Evolutionary conservation across 2,888 invertebrate genomes (phyloP).

Genomic region (Machimus atricapillus): DNA sequence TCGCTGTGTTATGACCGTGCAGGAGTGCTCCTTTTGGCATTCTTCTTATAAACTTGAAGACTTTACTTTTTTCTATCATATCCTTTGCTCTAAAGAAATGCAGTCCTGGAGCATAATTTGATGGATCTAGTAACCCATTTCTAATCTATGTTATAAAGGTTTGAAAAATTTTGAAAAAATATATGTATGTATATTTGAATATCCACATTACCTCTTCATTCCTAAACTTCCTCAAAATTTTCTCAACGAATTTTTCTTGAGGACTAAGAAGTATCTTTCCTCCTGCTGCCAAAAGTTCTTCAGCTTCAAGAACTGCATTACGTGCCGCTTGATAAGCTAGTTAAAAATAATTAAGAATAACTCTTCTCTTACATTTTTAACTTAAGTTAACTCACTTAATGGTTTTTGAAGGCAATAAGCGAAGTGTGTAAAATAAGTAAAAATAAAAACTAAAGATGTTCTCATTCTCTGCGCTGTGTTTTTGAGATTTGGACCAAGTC

Average conservation of each 20-base stretch:
- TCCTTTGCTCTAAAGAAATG: conserved; percentile 66
- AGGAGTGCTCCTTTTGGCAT: conserved; percentile 68
- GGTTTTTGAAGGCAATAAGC: background rate
- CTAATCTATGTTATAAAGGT: conserved; percentile 4
- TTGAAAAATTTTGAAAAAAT: background rate
- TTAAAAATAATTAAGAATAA: background rate
- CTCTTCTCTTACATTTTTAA: background rate
- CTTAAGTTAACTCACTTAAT: background rate
- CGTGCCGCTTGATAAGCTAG: conserved; percentile 5
- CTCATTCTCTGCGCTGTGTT: background rate
- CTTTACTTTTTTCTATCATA: conserved; percentile 65
- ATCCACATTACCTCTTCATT: conserved; percentile 51
- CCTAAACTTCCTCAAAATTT: conserved; percentile 56
- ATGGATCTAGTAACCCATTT: conserved; percentile 49
- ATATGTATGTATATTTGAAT: background rate
- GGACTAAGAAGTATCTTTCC: conserved; percentile 53
- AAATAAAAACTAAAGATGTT: background rate
- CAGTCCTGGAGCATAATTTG: conserved; percentile 63
- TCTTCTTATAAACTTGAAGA: conserved; percentile 66
- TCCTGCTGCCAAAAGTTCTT: conserved; percentile 57
- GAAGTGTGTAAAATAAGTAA: background rate
- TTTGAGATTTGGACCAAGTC: background rate
- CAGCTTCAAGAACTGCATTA: conserved; percentile 56
- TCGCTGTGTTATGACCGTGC: conserved; percentile 66
- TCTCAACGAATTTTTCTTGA: conserved; percentile 53